Percentiles rank a stretch among this genome's conserved stretches.
phyloP scores from a whole-genome alignment of 1,140 invertebrate species.

The Drosophila setifemur region DNA sequence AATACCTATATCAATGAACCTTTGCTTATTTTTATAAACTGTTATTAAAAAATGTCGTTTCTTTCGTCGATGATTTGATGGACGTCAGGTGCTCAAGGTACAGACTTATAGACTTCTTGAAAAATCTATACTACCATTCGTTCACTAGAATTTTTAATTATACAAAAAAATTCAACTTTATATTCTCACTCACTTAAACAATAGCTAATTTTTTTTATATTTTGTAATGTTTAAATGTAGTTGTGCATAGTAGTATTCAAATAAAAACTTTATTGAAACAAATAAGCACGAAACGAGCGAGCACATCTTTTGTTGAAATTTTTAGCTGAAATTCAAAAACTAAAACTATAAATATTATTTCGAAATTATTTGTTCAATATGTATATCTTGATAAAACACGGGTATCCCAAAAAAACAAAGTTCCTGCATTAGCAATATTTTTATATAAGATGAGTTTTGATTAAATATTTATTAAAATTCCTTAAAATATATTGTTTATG shows the following conservation, averaged over 20 bases:
- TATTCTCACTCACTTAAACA: background rate
- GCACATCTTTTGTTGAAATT: no score
- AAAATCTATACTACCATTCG: no score
- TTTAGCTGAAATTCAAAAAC: no score
- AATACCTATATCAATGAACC: background rate
- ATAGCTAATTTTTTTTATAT: background rate
- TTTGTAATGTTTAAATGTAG: constrained; percentile 14
- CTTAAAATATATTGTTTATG: no score
- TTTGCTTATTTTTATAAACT: constrained; percentile 11
- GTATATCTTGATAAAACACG: no score
- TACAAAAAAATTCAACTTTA: background rate
- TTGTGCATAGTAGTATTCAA: constrained; percentile 16
- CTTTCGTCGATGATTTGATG: constrained; percentile 69
- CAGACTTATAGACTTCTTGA: background rate
- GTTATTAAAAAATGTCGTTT: constrained; percentile 26
- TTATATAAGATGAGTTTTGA: no score
- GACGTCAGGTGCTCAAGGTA: constrained; percentile 88
- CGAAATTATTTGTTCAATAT: no score
- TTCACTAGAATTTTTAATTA: background rate
- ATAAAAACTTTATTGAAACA: background rate
- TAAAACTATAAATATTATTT: no score
- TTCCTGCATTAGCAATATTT: no score
- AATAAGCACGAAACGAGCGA: no score
- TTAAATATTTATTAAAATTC: no score
- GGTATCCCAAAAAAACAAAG: no score